Evolutionary conservation across 2,888 invertebrate genomes (phyloP).

Genomic region (Homarus gammarus): DNA sequence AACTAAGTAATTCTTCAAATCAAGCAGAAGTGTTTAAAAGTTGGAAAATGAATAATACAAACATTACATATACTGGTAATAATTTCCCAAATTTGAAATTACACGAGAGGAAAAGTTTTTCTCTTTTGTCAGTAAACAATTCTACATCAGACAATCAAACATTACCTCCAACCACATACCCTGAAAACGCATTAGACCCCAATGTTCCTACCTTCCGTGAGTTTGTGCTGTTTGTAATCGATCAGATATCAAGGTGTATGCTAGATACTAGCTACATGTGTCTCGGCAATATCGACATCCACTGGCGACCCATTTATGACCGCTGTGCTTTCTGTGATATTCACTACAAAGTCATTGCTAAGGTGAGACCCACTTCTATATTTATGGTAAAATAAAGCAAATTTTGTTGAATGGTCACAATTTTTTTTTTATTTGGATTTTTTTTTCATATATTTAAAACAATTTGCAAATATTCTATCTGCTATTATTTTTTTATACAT

Average conservation of each 20-base stretch:
- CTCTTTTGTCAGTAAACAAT: not conserved
- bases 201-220: conserved; percentile 48
- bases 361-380: conserved; percentile 19
- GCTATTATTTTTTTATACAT: too few species aligned
- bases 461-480: too few species aligned
- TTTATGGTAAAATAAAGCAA: not conserved
- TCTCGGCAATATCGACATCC: conserved; percentile 34
- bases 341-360: conserved; percentile 59
- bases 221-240: conserved; percentile 47
- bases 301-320: conserved; percentile 61
- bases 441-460: too few species aligned
- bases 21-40: not conserved
- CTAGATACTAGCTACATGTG: conserved; percentile 1
- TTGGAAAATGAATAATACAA: not conserved
- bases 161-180: not conserved
- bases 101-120: not conserved
- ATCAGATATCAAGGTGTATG: conserved; percentile 41
- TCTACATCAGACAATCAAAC: not conserved
- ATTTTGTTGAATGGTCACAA: not conserved
- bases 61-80: not conserved
- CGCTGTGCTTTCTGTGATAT: conserved; percentile 67
- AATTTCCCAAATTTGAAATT: not conserved
- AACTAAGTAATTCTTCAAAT: not conserved
- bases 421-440: too few species aligned
- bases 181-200: not conserved